Conservation (phyloP, 2,888 invertebrate genomes). For the Nomada flava region DNA sequence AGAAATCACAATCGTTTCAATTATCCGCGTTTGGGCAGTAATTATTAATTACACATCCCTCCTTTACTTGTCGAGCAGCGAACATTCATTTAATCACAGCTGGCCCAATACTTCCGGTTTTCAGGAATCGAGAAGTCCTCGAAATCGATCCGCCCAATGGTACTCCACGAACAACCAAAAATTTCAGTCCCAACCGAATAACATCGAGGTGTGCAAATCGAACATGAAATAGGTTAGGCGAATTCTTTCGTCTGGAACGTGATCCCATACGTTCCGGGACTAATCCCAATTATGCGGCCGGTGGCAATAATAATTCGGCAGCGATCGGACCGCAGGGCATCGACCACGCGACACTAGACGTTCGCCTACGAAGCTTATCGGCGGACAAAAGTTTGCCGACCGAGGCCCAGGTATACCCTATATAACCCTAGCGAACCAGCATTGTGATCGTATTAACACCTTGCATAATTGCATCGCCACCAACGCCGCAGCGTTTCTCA, state of each 20-base stretch:
- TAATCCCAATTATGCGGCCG: conserved; percentile 76
- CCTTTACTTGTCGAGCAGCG: not conserved
- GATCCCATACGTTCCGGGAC: conserved; percentile 64
- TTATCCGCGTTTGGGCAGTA: no score
- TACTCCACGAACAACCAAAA: no score
- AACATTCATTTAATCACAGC: no score
- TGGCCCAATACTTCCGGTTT: no score
- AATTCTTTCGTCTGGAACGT: conserved; percentile 13
- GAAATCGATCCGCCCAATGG: not conserved
- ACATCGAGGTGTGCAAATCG: conserved; percentile 70
- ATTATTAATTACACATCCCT: no score
- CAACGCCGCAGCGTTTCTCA: conserved; percentile 69
- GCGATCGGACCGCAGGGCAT: not conserved
- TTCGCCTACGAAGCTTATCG: conserved; percentile 20
- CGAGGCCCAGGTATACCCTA: not conserved
- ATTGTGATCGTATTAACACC: conserved; percentile 84
- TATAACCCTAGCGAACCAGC: conserved; percentile 61
- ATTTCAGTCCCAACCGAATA: conserved; percentile 45
- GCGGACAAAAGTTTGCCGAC: conserved; percentile 66
- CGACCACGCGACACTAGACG: conserved; percentile 19
- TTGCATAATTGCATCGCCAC: conserved; percentile 81
- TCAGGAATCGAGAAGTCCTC: no score
- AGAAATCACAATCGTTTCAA: no score
- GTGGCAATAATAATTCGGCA: conserved; percentile 72
- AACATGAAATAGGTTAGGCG: conserved; percentile 29